These are phyloP conservation scores for Apaloderma vittatum DNA, from an alignment of 2,113 vertebrate species.

Conservation along the genomic window DNA sequence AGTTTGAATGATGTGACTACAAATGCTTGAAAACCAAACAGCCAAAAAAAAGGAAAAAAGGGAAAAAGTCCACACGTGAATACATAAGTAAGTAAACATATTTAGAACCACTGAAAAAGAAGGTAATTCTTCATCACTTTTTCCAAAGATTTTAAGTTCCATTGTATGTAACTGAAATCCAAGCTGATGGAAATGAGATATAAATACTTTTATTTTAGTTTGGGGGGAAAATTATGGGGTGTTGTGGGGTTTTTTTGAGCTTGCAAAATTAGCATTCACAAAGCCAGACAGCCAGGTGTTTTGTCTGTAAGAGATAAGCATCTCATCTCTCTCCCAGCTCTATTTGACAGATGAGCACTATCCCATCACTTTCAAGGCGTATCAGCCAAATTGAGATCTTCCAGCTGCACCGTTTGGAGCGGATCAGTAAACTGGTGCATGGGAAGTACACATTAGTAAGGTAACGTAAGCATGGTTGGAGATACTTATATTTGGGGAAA, in stretches of 20 bases:
- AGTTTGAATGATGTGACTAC: conserved; percentile 2
- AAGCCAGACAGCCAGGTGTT: conserved; percentile 33
- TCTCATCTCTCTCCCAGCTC: conserved; percentile 10
- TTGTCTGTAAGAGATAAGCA: conserved; percentile 42
- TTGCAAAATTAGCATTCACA: conserved; percentile 17
- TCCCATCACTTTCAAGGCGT: conserved; percentile 10
- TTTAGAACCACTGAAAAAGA: background rate
- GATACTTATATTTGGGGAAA: background rate
- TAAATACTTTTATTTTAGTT: background rate
- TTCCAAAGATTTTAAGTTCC: background rate
- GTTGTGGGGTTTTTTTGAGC: background rate
- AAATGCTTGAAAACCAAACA: conserved; percentile 29
- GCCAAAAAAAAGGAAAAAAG: background rate
- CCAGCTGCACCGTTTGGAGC: conserved; percentile 44
- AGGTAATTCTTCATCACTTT: background rate
- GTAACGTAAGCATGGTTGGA: background rate
- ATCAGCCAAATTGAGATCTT: conserved; percentile 44
- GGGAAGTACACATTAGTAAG: background rate
- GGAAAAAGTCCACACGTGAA: background rate
- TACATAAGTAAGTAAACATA: conserved; percentile 19
- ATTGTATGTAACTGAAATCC: background rate
- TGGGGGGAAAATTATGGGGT: background rate
- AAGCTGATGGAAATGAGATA: background rate
- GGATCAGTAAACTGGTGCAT: background rate
- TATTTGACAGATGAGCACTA: conserved; percentile 48